These are phyloP conservation scores for Aphodius granarius DNA, from an alignment of 2,888 invertebrate species.

Conservation along the genomic window DNA sequence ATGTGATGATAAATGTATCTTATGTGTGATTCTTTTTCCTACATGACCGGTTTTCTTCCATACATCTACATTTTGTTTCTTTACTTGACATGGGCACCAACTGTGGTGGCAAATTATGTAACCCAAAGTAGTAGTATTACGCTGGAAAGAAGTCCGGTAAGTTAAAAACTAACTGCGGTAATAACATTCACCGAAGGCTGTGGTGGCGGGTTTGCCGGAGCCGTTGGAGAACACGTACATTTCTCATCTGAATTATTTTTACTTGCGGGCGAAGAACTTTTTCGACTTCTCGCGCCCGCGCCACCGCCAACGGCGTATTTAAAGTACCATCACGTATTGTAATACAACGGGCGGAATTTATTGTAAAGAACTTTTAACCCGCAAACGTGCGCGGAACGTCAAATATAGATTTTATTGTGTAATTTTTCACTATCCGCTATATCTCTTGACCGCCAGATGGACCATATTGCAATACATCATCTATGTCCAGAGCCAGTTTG, in stretches of 20 bases:
- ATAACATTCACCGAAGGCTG: constrained; percentile 3
- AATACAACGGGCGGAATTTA: constrained; percentile 28
- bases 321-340: constrained; percentile 28
- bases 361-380: constrained; percentile 28
- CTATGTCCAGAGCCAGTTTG: not conserved
- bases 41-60: too few species aligned
- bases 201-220: constrained; percentile 1
- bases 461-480: not conserved
- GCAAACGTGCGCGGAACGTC: constrained; percentile 23
- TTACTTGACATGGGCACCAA: not conserved
- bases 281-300: constrained; percentile 7
- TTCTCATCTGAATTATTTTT: constrained; percentile 2
- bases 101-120: not conserved
- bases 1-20: too few species aligned
- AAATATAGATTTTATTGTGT: constrained; percentile 22
- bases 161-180: not conserved
- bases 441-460: not conserved
- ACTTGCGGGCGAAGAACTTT: constrained; percentile 5
- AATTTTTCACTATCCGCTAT: constrained; percentile 17
- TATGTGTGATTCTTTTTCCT: too few species aligned
- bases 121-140: not conserved
- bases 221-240: constrained; percentile 1
- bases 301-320: constrained; percentile 17
- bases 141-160: not conserved
- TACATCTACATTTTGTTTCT: too few species aligned